A percentile compares a stretch with the other conserved stretches of the same genome.
Conservation (phyloP, 1,140 invertebrate species). For the Patella vulgata region DNA sequence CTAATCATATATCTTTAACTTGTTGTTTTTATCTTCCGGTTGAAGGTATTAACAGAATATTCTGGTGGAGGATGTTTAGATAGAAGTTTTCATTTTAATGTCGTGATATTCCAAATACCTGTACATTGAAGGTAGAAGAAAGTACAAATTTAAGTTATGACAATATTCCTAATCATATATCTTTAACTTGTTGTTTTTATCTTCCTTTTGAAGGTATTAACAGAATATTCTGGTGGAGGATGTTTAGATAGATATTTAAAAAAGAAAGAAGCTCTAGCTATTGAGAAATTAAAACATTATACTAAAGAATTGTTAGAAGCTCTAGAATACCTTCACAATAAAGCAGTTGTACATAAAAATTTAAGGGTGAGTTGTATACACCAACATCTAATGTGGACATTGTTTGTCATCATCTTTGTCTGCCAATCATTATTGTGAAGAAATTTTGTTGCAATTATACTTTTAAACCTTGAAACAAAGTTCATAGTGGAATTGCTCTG, state of each 20-base stretch:
- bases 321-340: slow-evolving; percentile 78
- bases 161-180: no score
- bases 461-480: background rate
- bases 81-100: no score
- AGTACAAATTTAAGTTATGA: no score
- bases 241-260: slow-evolving; percentile 68
- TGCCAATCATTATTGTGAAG: background rate
- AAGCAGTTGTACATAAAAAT: slow-evolving; percentile 82
- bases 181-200: no score
- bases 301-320: slow-evolving; percentile 75
- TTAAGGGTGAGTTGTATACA: slow-evolving; percentile 68
- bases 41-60: no score
- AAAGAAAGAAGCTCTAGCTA: slow-evolving; percentile 70
- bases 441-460: background rate
- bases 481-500: background rate
- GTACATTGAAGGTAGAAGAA: no score
- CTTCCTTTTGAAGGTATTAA: slow-evolving; percentile 54
- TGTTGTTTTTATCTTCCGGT: no score
- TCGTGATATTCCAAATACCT: no score
- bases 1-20: no score
- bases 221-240: slow-evolving; percentile 75
- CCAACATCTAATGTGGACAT: no score
- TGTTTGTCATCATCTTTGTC: background rate
- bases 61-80: no score
- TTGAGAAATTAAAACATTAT: slow-evolving; percentile 74